phyloP scores from a whole-genome alignment of 1,140 invertebrate genomes.

The Diorhabda sublineata region DNA sequence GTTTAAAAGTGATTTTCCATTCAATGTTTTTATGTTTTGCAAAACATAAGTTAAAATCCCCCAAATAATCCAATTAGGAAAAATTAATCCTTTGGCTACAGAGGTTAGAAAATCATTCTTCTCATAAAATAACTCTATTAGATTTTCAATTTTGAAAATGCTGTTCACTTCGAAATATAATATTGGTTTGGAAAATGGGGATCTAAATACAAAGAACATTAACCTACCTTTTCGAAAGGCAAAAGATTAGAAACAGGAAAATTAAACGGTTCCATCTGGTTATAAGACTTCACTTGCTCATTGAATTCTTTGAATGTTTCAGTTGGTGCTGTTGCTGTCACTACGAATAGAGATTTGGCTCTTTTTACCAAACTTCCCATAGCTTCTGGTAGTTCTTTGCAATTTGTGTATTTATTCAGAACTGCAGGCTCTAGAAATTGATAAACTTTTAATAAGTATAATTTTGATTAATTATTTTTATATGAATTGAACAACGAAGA shows the following conservation, averaged over 20 bases:
- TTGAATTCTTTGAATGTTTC: conserved; percentile 73
- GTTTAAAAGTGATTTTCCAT: too few species aligned
- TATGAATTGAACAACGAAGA: too few species aligned
- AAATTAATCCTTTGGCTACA: too few species aligned
- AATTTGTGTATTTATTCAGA: conserved; percentile 55
- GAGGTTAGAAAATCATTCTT: too few species aligned
- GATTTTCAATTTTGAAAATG: too few species aligned
- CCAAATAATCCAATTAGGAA: too few species aligned
- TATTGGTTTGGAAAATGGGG: too few species aligned
- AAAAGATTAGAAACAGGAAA: conserved; percentile 61
- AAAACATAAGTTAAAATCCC: too few species aligned
- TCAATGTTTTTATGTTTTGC: too few species aligned
- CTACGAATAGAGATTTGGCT: conserved; percentile 77
- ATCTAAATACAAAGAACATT: too few species aligned
- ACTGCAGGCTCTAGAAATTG: conserved; percentile 50
- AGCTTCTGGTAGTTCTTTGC: conserved; percentile 53
- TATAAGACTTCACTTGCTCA: conserved; percentile 71
- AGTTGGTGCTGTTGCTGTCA: conserved; percentile 76
- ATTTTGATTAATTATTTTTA: background rate
- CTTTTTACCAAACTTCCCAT: conserved; percentile 62
- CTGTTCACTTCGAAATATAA: too few species aligned
- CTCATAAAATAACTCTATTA: too few species aligned
- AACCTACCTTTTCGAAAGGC: conserved; percentile 48
- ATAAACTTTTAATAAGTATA: conserved; percentile 9
- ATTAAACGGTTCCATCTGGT: conserved; percentile 69